Conservation (phyloP, 1,140 invertebrate genomes). For the Nasonia giraulti region DNA sequence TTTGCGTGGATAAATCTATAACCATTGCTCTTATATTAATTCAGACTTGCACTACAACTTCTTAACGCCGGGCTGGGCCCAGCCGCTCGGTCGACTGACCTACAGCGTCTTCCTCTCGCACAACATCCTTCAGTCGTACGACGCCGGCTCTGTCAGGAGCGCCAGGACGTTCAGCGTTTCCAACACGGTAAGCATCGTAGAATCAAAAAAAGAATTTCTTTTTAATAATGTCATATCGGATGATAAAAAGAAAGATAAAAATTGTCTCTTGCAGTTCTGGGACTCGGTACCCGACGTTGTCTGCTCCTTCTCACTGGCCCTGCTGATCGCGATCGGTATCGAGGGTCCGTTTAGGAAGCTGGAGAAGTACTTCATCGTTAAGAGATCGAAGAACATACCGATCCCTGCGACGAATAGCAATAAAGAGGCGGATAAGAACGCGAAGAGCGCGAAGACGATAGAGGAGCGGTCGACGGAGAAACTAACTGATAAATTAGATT, state of each 20-base stretch:
- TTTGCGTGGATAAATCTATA: no score
- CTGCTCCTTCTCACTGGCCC: constrained; percentile 58
- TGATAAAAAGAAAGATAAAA: no score
- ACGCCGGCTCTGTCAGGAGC: constrained; percentile 54
- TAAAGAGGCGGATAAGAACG: no score
- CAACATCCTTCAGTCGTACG: constrained; percentile 60
- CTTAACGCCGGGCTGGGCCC: constrained; percentile 60
- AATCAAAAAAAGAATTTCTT: constrained; percentile 13
- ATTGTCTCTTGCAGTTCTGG: constrained; percentile 57
- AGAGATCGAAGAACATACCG: constrained; percentile 31
- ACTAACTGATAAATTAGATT: neutral
- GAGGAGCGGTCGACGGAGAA: neutral
- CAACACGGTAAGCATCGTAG: constrained; percentile 55
- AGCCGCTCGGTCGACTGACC: constrained; percentile 78
- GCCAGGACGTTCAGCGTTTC: constrained; percentile 57
- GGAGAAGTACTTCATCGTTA: constrained; percentile 60
- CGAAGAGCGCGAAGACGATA: neutral
- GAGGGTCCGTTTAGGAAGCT: constrained; percentile 65
- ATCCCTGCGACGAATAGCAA: neutral
- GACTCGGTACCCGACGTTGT: constrained; percentile 59
- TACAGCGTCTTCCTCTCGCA: constrained; percentile 81
- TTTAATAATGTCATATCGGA: no score
- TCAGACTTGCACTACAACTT: constrained; percentile 62
- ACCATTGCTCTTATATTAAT: no score
- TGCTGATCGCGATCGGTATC: constrained; percentile 59